phyloP scores from a whole-genome alignment of 2,113 vertebrate species.

The Colinus virginianus region DNA sequence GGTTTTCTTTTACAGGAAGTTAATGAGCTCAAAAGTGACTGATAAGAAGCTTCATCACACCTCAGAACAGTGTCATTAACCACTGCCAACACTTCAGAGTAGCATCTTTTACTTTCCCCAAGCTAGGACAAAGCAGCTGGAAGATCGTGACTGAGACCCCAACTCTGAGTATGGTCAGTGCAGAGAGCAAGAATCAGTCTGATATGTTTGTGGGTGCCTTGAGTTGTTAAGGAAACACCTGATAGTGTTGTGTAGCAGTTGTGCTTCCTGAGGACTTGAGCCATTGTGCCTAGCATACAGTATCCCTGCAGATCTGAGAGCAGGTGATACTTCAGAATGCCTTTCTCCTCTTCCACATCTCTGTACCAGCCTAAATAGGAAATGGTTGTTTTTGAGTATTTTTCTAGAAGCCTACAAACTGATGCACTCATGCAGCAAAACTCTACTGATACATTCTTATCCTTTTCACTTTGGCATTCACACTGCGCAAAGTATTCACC shows the following conservation, averaged over 20 bases:
- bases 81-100: not conserved
- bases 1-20: not conserved
- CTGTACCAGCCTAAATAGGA: not conserved
- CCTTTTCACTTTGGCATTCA: constrained; percentile 11
- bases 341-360: constrained; percentile 8
- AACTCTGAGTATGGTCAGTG: not conserved
- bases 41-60: not conserved
- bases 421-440: constrained; percentile 14
- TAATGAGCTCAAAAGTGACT: not conserved
- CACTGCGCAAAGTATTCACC: not conserved
- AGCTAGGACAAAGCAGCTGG: not conserved
- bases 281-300: not conserved
- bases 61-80: not conserved
- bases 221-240: not conserved
- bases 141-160: not conserved
- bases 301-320: not conserved
- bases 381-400: not conserved
- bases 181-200: not conserved
- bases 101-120: not conserved
- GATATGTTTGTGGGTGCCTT: not conserved
- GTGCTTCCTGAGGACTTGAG: constrained; percentile 4
- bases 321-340: constrained; percentile 10
- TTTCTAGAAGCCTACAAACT: constrained; percentile 25
- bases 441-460: not conserved
- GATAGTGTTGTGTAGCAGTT: not conserved